A percentile compares a stretch with the other conserved stretches of the same genome.
Evolutionary conservation across 1,140 invertebrate genomes (phyloP).

Genomic region (Brachionus rotundiformis): DNA sequence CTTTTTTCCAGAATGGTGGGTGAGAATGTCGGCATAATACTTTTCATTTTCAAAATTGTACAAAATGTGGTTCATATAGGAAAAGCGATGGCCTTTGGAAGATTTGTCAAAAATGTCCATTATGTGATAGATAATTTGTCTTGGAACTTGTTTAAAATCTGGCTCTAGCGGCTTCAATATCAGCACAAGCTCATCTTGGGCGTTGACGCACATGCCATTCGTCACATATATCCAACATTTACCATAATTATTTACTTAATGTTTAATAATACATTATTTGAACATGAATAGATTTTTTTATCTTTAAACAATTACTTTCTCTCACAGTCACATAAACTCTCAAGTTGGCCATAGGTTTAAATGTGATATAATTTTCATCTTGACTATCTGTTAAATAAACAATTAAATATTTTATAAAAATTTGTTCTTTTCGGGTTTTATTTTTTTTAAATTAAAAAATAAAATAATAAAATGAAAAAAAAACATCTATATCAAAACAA

Average conservation of each 20-base stretch:
- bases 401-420: too few species aligned
- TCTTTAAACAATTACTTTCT: constrained; percentile 15
- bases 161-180: constrained; percentile 65
- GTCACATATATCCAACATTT: constrained; percentile 82
- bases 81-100: constrained; percentile 17
- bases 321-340: constrained; percentile 14
- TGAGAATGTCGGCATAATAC: neutral
- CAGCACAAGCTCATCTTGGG: constrained; percentile 82
- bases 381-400: neutral
- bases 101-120: constrained; percentile 42
- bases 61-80: constrained; percentile 33
- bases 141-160: neutral
- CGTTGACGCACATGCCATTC: constrained; percentile 76
- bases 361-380: neutral
- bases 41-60: constrained; percentile 33
- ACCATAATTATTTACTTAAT: constrained; percentile 78
- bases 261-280: constrained; percentile 53
- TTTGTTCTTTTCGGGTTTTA: too few species aligned
- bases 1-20: neutral
- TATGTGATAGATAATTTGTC: constrained; percentile 18
- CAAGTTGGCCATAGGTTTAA: neutral
- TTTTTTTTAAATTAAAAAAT: too few species aligned
- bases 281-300: neutral
- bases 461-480: too few species aligned
- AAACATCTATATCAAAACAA: too few species aligned